A percentile compares a stretch with the other conserved stretches of the same genome.
These are phyloP conservation scores for Papilio polytes DNA, from an alignment of 1,140 invertebrate genomes.

Conservation along the genomic window DNA sequence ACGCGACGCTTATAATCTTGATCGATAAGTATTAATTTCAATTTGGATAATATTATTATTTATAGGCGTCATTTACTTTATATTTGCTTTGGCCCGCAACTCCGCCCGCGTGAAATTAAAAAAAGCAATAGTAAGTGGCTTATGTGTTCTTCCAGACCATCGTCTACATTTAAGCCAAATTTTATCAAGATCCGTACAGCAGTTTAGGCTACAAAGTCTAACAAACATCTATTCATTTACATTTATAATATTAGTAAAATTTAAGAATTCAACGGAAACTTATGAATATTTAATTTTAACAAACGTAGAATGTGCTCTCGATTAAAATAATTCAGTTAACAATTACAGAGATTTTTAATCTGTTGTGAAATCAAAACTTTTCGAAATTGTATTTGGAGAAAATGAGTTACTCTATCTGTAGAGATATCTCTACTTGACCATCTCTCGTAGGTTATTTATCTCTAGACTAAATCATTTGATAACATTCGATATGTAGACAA, in stretches of 20 bases:
- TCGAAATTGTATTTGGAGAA: neutral
- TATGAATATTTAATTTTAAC: neutral
- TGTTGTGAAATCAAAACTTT: neutral
- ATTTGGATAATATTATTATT: neutral
- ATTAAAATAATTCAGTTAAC: neutral
- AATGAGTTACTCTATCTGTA: no score
- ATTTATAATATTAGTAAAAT: no score
- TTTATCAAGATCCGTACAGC: no score
- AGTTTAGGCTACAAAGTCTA: no score
- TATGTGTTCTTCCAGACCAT: no score
- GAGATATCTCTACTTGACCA: no score
- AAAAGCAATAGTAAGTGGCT: no score
- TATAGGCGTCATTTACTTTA: neutral
- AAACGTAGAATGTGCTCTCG: neutral
- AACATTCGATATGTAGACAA: neutral
- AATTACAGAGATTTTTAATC: neutral
- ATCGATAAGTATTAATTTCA: slow-evolving; percentile 20
- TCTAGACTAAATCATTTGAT: neutral
- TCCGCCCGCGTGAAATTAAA: no score
- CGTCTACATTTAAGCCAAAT: no score
- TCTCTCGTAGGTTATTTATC: neutral
- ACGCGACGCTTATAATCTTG: slow-evolving; percentile 22
- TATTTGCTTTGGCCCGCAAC: no score
- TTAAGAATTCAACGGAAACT: neutral
- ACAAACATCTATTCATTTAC: no score